Conservation (phyloP, 1,140 invertebrate species). For the Heterodera schachtii region DNA sequence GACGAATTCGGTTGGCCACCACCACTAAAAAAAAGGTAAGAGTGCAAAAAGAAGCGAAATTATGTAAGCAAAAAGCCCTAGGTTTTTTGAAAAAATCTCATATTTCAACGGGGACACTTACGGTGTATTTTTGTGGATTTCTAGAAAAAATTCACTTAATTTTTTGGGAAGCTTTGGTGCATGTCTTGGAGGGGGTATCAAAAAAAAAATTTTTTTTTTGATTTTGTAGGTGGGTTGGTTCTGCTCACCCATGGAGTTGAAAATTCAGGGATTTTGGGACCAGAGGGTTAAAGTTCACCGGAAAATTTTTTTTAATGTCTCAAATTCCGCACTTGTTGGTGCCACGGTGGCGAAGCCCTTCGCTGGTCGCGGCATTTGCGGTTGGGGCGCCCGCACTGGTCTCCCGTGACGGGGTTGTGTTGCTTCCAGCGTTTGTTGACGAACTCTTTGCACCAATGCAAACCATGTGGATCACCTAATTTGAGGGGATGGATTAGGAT, state of each 20-base stretch:
- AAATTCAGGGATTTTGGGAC: neutral
- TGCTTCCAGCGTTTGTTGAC: neutral
- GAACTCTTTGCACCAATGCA: slow-evolving; percentile 20
- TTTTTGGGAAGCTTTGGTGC: too few species aligned
- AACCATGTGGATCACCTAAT: slow-evolving; percentile 37
- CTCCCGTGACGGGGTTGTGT: neutral
- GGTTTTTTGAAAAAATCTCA: too few species aligned
- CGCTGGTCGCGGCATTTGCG: neutral
- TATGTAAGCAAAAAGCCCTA: too few species aligned
- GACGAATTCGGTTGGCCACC: neutral
- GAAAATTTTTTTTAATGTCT: neutral
- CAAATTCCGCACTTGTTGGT: slow-evolving; percentile 2
- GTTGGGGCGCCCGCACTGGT: slow-evolving; percentile 22
- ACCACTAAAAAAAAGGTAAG: too few species aligned
- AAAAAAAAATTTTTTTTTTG: neutral
- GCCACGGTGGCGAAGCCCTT: neutral
- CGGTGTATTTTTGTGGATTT: too few species aligned
- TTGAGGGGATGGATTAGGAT: too few species aligned
- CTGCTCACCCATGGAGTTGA: slow-evolving; percentile 20
- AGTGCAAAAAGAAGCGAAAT: too few species aligned
- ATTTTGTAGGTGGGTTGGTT: slow-evolving; percentile 10
- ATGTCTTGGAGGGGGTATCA: neutral
- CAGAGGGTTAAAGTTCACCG: neutral
- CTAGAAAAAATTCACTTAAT: too few species aligned
- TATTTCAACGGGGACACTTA: too few species aligned